Evolutionary conservation across 2,888 invertebrate species (phyloP), one percentile per base, ranked within the genome.

Genomic region (Papilio protenor): DNA sequence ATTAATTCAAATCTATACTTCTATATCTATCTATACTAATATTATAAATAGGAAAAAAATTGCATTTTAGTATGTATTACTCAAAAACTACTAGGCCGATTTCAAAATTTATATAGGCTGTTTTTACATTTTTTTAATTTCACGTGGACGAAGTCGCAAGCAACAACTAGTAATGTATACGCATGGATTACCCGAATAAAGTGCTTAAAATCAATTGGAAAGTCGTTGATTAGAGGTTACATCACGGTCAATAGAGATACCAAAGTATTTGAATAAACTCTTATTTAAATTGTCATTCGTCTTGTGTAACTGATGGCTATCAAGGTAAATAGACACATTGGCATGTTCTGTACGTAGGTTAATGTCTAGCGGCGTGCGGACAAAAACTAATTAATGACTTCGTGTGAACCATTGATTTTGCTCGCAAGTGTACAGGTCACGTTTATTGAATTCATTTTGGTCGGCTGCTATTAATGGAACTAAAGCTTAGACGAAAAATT

Each of bases 261-360:
- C 55, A 78, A 55, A 21, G 55, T 40, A 80, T 40, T 72, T 16
- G 61, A 79, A 81, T 82, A 80, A 79, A 79, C 47, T 27, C 49
- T 64, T 71, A 61, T 77, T 79, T 75, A 80, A 82, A 79, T 79
- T 80, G 78, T 79, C 80, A 75, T 78, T 77, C 52, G 71, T 77
- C 47, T 78, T 74, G 74, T 70, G 69, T 49, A 71, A 75, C 61
- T 55, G 77, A 78, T 78, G 49, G 71, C 70, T 75, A 75, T 78
- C 71, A 73, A 69, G 69, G 66, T 71, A 75, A 74, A 75, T 71
- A 78, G 55, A 55, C 61, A 71, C 70, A 52, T 73, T 75, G 77
- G 74, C 33, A 77, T 77, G 59, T 61, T 45, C 71, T 75, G 27
- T 64, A 73, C 52, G 57, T 27, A 49, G 47, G 61, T 64, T 72